A percentile compares a stretch with the other conserved stretches of the same genome.
Conservation (phyloP, 2,797 vertebrate genomes). For the Rhynchonycteris naso region DNA sequence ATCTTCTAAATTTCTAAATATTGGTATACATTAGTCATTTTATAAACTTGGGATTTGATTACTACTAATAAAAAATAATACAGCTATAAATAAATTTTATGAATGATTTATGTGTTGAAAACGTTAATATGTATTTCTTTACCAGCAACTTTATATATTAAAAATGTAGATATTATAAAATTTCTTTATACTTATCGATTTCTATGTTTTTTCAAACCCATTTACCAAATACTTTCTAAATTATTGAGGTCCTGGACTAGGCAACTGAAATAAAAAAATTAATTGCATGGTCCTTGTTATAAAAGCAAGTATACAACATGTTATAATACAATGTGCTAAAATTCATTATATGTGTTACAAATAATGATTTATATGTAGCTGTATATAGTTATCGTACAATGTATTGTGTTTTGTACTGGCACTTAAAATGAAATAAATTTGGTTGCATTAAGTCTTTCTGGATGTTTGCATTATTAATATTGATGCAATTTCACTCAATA, state of each 20-base stretch:
- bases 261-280: not conserved
- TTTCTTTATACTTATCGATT: not conserved
- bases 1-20: not conserved
- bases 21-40: not conserved
- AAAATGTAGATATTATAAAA: constrained; percentile 10
- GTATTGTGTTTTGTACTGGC: not conserved
- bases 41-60: constrained; percentile 8
- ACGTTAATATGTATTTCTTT: not conserved
- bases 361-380: not conserved
- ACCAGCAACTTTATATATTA: constrained; percentile 8
- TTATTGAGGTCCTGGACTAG: not conserved
- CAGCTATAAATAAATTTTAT: not conserved
- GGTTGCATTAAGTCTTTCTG: not conserved
- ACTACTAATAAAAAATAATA: constrained; percentile 30
- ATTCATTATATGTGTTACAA: not conserved
- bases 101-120: not conserved
- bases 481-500: not conserved
- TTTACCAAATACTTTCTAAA: constrained; percentile 8
- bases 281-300: not conserved
- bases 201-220: not conserved
- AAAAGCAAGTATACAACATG: not conserved
- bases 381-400: not conserved
- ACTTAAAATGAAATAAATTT: not conserved
- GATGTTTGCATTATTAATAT: not conserved
- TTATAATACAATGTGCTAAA: not conserved